Conservation (phyloP, 1,140 invertebrate species). For the Asobara japonica region DNA sequence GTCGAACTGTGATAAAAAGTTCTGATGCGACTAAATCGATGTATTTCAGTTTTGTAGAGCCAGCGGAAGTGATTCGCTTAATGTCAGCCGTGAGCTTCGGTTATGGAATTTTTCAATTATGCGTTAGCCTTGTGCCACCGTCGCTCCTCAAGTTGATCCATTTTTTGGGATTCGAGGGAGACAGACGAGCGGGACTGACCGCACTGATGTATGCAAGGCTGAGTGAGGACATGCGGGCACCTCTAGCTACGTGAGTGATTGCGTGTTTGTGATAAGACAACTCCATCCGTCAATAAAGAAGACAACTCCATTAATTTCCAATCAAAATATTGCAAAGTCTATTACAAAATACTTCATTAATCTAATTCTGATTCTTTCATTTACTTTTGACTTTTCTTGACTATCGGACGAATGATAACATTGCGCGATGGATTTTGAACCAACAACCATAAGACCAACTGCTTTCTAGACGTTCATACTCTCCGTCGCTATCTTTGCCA, state of each 20-base stretch:
- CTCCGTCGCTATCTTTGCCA: no score
- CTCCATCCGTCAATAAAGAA: background rate
- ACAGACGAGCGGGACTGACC: conserved; percentile 71
- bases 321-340: no score
- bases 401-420: no score
- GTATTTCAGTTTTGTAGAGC: conserved; percentile 57
- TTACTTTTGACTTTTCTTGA: background rate
- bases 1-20: no score
- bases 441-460: no score
- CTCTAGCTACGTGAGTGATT: conserved; percentile 72
- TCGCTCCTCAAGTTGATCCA: conserved; percentile 75
- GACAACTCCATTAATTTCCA: conserved; percentile 5
- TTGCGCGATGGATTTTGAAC: no score
- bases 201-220: conserved; percentile 74
- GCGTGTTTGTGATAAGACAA: conserved; percentile 14
- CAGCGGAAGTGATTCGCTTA: conserved; percentile 69
- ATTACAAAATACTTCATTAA: no score
- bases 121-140: conserved; percentile 76
- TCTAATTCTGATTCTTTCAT: no score
- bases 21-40: no score
- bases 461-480: no score
- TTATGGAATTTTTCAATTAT: conserved; percentile 78
- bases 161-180: conserved; percentile 78
- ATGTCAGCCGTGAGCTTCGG: conserved; percentile 79
- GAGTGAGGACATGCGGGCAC: conserved; percentile 77